Conservation (phyloP, 2,113 vertebrate species). For the Motacilla alba region DNA sequence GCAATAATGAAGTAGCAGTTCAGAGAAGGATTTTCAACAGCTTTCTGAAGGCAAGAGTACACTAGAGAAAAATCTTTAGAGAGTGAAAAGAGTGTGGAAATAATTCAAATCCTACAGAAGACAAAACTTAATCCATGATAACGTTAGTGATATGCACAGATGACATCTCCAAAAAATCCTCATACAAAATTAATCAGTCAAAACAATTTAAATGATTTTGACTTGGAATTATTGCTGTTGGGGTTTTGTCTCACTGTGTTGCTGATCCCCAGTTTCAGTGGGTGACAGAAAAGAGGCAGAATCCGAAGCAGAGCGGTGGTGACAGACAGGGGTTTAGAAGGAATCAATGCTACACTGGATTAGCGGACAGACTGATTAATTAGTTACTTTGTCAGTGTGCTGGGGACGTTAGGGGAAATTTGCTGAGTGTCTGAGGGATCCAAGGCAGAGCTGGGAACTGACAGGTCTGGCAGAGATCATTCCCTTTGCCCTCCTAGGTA, state of each 20-base stretch:
- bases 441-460: background rate
- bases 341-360: background rate
- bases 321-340: background rate
- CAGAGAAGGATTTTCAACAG: background rate
- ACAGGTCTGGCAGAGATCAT: background rate
- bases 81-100: background rate
- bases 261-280: background rate
- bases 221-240: background rate
- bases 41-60: background rate
- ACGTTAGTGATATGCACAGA: background rate
- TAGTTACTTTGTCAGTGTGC: background rate
- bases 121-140: background rate
- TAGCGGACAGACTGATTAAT: background rate
- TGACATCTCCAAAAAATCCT: background rate
- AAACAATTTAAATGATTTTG: background rate
- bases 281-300: background rate
- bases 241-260: background rate
- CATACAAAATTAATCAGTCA: background rate
- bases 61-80: background rate
- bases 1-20: background rate
- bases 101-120: background rate
- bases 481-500: background rate
- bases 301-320: background rate
- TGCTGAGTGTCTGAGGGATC: background rate
- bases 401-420: background rate